Base-by-base conservation (phyloP, 2,888 invertebrate genomes). In the Idaea straminata region DNA sequence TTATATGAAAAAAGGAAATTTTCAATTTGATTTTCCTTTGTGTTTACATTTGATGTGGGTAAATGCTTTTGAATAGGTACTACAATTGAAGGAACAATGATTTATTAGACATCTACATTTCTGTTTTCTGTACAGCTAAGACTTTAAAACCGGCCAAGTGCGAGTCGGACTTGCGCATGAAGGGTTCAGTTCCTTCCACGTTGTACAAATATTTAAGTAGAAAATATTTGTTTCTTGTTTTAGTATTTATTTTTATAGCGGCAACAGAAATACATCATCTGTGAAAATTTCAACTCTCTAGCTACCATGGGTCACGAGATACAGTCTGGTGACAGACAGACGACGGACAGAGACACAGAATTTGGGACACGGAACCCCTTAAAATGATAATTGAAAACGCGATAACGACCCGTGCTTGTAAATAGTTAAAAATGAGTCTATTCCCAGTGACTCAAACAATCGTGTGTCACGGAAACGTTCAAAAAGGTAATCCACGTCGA, bases 381-480 rank as follows among this genome's bases (percentile, higher is more conserved):
- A 47, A 47, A 47, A 47, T 7, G 47, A 10, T 47, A 13, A 10
- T 47, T 13, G 47, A 47, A 47, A 47, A 47, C 10, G 47, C 13
- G 47, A 47, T 10, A 47, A 47, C 47, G 47, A 47, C 47, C 10
- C 10, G 47, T 47, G 10, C 13, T 47, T 47, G 10, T 47, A 47
- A 47, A 47, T 47, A 47, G 47, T 7, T 13, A 47, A 47, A 47
- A 47, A 47, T 47, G 47, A 47, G 47, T 47, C 47, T 47, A 47
- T 47, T 47, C 47, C 5, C 3, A 47, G 47, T 10, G 4, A 47
- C 13, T 47, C 47, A 47, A 47, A 47, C 47, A 47, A 47, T 47
- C 66, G 66, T 69, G 65, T 57, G 66, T 64, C 66, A 69, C 38
- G 60, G 63, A 60, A 65, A 36, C 13, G 63, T 65, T 62, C 58